Conservation (phyloP, 2,797 vertebrate species). For the Hemibagrus guttatus region DNA sequence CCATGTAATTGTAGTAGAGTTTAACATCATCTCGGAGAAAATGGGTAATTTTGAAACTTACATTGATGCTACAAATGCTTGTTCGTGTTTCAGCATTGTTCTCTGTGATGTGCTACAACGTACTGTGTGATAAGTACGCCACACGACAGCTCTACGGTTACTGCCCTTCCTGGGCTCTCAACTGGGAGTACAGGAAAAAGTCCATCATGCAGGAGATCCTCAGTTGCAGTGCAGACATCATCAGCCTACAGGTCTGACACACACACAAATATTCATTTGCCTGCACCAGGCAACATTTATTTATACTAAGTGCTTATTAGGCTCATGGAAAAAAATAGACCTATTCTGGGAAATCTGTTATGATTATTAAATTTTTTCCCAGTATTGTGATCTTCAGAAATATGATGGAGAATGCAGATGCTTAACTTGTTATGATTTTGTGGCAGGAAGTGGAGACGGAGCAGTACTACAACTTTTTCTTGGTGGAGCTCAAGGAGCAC, state of each 20-base stretch:
- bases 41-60: too few relatives aligned
- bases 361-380: not conserved
- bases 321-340: not conserved
- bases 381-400: not conserved
- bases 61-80: not conserved
- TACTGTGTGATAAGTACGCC: slow-evolving; percentile 97
- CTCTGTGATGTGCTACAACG: slow-evolving; percentile 99
- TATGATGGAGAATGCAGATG: not conserved
- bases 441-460: slow-evolving; percentile 94
- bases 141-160: slow-evolving; percentile 97
- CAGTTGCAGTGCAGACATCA: slow-evolving; percentile 92
- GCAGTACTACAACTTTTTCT: slow-evolving; percentile 96
- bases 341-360: not conserved
- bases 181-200: slow-evolving; percentile 99
- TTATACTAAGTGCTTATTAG: too few relatives aligned
- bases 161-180: slow-evolving; percentile 95
- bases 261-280: not conserved
- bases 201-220: slow-evolving; percentile 98
- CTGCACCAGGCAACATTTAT: not conserved
- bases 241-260: slow-evolving; percentile 90
- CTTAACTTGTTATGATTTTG: not conserved
- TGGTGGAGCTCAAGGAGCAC: slow-evolving; percentile 94
- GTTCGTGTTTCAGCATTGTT: slow-evolving; percentile 82
- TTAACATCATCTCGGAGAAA: not conserved
- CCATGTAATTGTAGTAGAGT: too few relatives aligned